Evolutionary conservation across 35 echinoderm and acorn worm genomes (phyloP), one percentile per base, ranked within the genome.

Genomic region (Apostichopus californicus): DNA sequence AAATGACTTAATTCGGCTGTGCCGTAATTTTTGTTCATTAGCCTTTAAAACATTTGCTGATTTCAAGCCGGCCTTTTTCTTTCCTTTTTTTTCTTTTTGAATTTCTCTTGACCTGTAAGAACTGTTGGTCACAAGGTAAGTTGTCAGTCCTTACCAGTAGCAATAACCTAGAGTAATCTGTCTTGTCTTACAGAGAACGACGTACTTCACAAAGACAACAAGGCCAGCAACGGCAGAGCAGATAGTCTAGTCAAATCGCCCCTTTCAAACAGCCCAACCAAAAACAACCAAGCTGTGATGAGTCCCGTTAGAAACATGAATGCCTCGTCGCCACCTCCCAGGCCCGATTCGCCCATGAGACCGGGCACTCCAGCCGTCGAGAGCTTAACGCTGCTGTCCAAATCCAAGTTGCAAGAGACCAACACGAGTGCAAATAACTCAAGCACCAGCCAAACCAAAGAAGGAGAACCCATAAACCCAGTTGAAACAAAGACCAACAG

Each of bases 211-310:
- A 91, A 81, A 80, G 55, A 90, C 23, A 79, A 73, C 17, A 70
- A 34, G 59, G 55, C 93, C 17, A 94, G 80, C 59, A 97, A 97
- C 25, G 93, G 95, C 26, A 83, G 93, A 77, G 34, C 93, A 9
- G 87, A 91, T 57, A 91, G 93, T 46, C 93, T 87, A 12, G 84
- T 94, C 66, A 87, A 92, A 53, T 87, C 90, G 34, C 79, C 93
- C 70, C 21, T 91, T 7, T 85, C 84, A 60, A 92, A 80, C 90
- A 89, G 85, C 15, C 87, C 87, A n/a, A 92, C 93, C 57, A 92
- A 91, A 20, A 83, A 80, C 46, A 81, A 78, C 28, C 82, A 86
- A 70, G 15, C 91, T 21, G 93, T 92, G 9, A 92, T 56, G 92
- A 97, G 93, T 78, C 95, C 93, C 14, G 55, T 93, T 8, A 81